Evolutionary conservation across 1,140 invertebrate species (phyloP), one percentile per base, ranked within the genome.

Genomic region (Nebria ingens): DNA sequence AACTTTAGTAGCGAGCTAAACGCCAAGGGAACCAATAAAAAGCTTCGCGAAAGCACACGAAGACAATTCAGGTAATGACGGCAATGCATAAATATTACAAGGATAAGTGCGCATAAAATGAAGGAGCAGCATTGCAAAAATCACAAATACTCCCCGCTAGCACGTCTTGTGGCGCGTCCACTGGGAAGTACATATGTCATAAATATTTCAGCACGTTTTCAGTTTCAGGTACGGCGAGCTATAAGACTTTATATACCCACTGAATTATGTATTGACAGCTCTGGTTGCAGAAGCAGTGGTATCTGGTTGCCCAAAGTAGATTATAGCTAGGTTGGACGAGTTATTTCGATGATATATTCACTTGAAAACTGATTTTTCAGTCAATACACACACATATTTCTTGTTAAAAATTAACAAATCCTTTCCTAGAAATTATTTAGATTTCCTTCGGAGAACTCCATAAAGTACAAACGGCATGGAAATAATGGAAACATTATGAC

Each of bases 181-280:
- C n/a, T n/a, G n/a, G 15, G 17, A 6, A 4, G 40, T 17, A 45
- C 40, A 17, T 17, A 17, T 17, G 40, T 17, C 17, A 45, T 45
- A 45, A 45, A 45, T 45, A 45, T 45, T 45, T 45, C 40, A 45
- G 15, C 6, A 45, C 40, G 6, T n/a, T n/a, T n/a, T n/a, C n/a
- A 17, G 9, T 45, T 45, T 45, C 40, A 45, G 40, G 40, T 45
- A 45, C 40, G 17, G 40, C 40, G 40, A 17, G 25, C 6, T 34
- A 34, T 17, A 45, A 45, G 40, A 17, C 40, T 17, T 45, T 45
- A 45, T 45, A 45, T 12, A 45, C 6, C 40, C 17, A 4, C 40
- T 45, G 40, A 45, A 45, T 45, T 45, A 45, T 45, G 40, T 45
- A 45, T 45, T 17, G 40, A 45, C 40, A 45, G 40, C 40, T 45